phyloP scores from a whole-genome alignment of 2,888 invertebrate species.

The Pterostichus madidus region DNA sequence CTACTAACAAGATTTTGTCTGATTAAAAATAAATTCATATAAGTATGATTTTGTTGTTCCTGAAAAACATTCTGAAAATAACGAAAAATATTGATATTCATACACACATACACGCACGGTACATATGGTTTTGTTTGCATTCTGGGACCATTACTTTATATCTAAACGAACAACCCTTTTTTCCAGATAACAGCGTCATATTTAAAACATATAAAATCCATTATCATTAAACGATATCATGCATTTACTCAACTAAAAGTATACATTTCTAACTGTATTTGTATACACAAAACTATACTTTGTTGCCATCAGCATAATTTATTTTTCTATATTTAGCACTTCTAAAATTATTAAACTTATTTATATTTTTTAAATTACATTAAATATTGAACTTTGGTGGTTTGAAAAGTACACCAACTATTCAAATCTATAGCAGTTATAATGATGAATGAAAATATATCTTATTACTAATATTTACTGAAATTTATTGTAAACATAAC shows the following conservation, averaged over 20 bases:
- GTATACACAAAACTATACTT: conserved; percentile 2
- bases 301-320: neutral
- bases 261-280: conserved; percentile 24
- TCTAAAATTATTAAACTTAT: neutral
- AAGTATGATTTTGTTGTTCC: conserved; percentile 3
- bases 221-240: conserved; percentile 62
- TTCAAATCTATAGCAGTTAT: too few species aligned
- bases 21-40: conserved; percentile 5
- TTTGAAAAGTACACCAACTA: too few species aligned
- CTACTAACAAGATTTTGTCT: neutral
- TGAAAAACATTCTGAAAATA: neutral
- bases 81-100: conserved; percentile 40
- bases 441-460: too few species aligned
- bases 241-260: conserved; percentile 32
- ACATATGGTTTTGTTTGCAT: conserved; percentile 63
- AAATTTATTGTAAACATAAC: too few species aligned
- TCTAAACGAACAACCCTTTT: conserved; percentile 52
- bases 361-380: neutral
- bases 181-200: conserved; percentile 59
- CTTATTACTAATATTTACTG: too few species aligned
- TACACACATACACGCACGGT: neutral
- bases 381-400: too few species aligned
- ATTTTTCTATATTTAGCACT: neutral
- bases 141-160: conserved; percentile 58
- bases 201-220: conserved; percentile 65